These are phyloP conservation scores for Meda fulgida DNA, from an alignment of 2,797 vertebrate species.

Conservation along the genomic window DNA sequence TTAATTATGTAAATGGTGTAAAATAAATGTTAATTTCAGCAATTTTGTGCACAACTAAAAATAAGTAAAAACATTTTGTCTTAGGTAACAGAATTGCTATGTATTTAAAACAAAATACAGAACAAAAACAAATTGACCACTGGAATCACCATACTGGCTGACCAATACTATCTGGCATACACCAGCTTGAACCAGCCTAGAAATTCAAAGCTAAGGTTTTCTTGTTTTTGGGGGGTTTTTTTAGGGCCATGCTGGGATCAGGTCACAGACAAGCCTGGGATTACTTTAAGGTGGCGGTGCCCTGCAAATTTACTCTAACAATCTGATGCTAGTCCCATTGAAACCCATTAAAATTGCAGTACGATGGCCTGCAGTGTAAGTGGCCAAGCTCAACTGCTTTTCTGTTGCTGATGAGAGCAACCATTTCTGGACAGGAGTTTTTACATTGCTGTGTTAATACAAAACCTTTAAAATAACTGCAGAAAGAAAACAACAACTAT, in stretches of 20 bases:
- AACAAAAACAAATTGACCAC: neutral
- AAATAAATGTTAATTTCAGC: neutral
- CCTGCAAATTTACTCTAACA: conserved; percentile 52
- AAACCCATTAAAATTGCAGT: conserved; percentile 60
- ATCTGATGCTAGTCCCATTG: conserved; percentile 56
- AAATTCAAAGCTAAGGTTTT: conserved; percentile 2
- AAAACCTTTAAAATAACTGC: conserved; percentile 4
- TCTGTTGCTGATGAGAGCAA: conserved; percentile 47
- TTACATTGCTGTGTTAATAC: neutral
- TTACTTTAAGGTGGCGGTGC: conserved; percentile 1
- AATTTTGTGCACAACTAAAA: neutral
- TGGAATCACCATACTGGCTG: neutral
- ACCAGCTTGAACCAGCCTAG: neutral
- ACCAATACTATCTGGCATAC: neutral
- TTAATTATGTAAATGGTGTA: neutral
- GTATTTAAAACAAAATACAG: neutral
- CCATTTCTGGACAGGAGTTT: neutral
- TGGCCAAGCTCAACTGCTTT: conserved; percentile 31
- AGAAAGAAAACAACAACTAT: neutral
- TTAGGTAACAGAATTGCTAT: neutral
- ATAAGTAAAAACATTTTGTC: neutral
- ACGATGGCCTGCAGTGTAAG: conserved; percentile 26
- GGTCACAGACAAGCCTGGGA: conserved; percentile 38
- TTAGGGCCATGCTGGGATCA: conserved; percentile 37
- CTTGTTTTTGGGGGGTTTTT: conserved; percentile 9